Base-by-base conservation (phyloP, 2,113 vertebrate species). In the Aptenodytes forsteri region DNA sequence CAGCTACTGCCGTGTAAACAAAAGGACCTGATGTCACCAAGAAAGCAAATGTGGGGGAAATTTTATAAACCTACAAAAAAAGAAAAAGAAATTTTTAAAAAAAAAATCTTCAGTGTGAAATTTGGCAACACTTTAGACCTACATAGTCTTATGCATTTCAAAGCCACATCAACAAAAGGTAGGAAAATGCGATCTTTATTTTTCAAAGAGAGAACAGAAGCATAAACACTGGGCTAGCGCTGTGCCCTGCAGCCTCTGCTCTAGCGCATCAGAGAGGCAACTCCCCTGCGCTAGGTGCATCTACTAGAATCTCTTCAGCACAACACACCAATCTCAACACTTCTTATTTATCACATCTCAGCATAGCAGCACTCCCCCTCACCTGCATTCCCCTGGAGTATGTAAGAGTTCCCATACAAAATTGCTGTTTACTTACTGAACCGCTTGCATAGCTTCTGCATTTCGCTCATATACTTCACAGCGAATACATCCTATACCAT, bases 1-100 rank as follows among this genome's bases (percentile, higher is more conserved):
- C 99, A 19, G 99, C 99, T 97, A 99, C 98, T 54, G 99, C 99
- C 6, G 99, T 99, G 98, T 99, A 99, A 83, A 99, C 98, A 27
- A 99, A 98, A 23, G 99, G 98, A 87, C 99, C 99, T 0, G 99
- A 99, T 66, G 99, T 99, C 36, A 98, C 99, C 92, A 99, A 98
- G 96, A 99, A 99, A 65, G 99, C 97, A 97, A 99, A 99, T 88
- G 97, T 99, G 17, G 99, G 99, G 18, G 98, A 99, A 11, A 98
- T 93, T 36, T 99, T 98, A 87, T 99, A 98, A 91, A 99, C 99
- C 99, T 99, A 90, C 2, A 65, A 56, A 84, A 89, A 42, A 40
- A 25, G 3, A 52, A 36, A 75, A 64, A 52, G 1, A 58, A 49
- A 40, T 23, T 27, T 23, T 27, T 2, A 10, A 16, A 78, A 38